Evolutionary conservation across 2,888 invertebrate genomes (phyloP).

Genomic region (Nebria salina): DNA sequence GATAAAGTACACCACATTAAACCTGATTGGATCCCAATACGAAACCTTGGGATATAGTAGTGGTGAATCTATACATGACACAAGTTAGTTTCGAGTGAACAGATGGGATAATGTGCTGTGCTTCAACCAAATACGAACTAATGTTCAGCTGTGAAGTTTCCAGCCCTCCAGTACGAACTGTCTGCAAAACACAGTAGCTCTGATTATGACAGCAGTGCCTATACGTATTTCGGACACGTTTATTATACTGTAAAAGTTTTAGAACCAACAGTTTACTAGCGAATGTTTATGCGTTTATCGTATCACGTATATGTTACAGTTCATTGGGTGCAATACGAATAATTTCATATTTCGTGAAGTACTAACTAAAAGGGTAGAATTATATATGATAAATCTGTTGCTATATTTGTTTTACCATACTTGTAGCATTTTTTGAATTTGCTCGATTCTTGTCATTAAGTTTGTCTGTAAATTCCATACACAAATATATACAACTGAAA

Average conservation of each 20-base stretch:
- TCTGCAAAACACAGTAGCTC: conserved; percentile 29
- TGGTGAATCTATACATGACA: neutral
- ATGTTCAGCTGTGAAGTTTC: conserved; percentile 25
- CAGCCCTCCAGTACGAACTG: conserved; percentile 6
- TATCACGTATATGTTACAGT: neutral
- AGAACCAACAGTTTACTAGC: conserved; percentile 17
- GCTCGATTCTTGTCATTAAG: too few relatives aligned
- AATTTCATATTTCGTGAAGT: neutral
- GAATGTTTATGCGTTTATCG: neutral
- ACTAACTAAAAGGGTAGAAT: too few relatives aligned
- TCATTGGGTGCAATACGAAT: neutral
- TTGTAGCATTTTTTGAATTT: too few relatives aligned
- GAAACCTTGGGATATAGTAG: neutral
- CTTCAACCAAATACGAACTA: conserved; percentile 18
- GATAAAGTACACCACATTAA: conserved; percentile 11
- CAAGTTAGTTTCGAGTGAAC: conserved; percentile 22
- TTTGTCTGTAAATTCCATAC: too few relatives aligned
- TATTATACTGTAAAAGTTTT: conserved; percentile 30
- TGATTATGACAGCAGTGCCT: conserved; percentile 39
- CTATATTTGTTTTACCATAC: too few relatives aligned
- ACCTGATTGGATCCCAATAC: conserved; percentile 11
- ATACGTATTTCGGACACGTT: conserved; percentile 37
- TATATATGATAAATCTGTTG: too few relatives aligned
- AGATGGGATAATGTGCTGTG: conserved; percentile 33
- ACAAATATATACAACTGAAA: too few relatives aligned